Percentiles rank a stretch among this genome's conserved stretches.
Evolutionary conservation across 92 coral and sea anemone species (phyloP).

Genomic region (Palythoa grandis): DNA sequence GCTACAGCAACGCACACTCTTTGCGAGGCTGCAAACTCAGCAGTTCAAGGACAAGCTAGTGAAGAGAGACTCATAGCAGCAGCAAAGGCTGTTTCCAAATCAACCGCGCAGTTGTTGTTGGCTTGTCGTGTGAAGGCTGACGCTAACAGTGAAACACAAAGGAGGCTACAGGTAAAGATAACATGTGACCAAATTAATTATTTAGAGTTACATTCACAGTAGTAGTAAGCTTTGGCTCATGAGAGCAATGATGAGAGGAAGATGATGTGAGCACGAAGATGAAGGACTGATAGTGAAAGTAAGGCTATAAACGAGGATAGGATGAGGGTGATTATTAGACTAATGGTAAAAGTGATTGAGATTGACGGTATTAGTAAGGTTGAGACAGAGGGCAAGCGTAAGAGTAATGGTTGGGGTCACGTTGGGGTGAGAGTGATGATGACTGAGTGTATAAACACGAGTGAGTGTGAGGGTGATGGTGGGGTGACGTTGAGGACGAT

Average conservation of each 20-base stretch:
- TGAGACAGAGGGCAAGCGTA: no score
- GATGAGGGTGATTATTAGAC: no score
- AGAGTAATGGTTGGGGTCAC: no score
- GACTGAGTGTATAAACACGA: no score
- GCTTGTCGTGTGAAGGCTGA: conserved; percentile 98
- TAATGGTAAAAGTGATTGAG: no score
- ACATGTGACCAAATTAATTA: background rate
- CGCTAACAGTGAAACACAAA: conserved; percentile 91
- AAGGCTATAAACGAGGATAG: background rate
- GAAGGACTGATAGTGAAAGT: background rate
- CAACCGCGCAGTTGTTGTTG: conserved; percentile 92
- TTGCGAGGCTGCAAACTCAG: conserved; percentile 97
- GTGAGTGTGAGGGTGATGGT: no score
- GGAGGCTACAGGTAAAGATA: conserved; percentile 79
- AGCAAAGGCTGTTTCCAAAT: conserved; percentile 94
- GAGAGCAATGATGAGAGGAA: background rate
- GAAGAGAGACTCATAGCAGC: conserved; percentile 93
- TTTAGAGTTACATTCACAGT: background rate
- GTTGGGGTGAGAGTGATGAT: no score
- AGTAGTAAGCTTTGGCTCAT: background rate
- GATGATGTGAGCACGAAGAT: background rate
- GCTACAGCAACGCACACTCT: conserved; percentile 96
- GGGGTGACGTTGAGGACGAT: no score
- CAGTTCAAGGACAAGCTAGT: conserved; percentile 98
- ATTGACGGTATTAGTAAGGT: no score